These are phyloP conservation scores for Antitype chi DNA, from an alignment of 2,888 invertebrate genomes.

Conservation along the genomic window DNA sequence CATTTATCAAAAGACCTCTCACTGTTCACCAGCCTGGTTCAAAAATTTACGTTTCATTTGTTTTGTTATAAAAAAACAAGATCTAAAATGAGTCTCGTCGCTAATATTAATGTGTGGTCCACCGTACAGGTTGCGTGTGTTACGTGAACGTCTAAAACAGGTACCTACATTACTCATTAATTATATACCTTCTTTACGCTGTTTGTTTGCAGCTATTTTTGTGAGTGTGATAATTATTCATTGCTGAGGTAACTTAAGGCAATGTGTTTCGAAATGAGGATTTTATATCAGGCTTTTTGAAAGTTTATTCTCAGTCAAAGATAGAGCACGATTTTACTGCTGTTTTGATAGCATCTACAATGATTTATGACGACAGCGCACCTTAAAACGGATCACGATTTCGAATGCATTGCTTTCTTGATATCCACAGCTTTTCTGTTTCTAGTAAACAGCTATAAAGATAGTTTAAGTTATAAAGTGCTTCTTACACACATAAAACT, in stretches of 20 bases:
- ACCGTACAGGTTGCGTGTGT: conserved; percentile 67
- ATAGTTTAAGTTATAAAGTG: conserved; percentile 55
- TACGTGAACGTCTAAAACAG: conserved; percentile 62
- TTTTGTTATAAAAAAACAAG: conserved; percentile 45
- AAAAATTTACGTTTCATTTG: conserved; percentile 37
- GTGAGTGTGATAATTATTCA: conserved; percentile 49
- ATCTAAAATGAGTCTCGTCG: conserved; percentile 20
- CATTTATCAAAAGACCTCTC: conserved; percentile 40
- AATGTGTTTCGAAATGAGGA: conserved; percentile 26
- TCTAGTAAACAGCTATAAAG: conserved; percentile 49
- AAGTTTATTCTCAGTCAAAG: conserved; percentile 34
- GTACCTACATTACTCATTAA: conserved; percentile 67
- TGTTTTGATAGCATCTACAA: conserved; percentile 54
- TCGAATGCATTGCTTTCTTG: conserved; percentile 53
- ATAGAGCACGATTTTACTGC: conserved; percentile 45
- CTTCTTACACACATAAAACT: conserved; percentile 64
- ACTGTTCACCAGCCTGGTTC: conserved; percentile 3
- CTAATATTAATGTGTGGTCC: conserved; percentile 71
- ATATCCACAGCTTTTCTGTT: conserved; percentile 27
- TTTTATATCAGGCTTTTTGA: conserved; percentile 20
- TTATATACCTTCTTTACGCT: conserved; percentile 58
- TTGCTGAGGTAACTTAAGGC: not conserved
- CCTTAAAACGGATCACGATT: conserved; percentile 45
- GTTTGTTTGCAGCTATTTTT: conserved; percentile 58
- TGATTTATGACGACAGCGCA: conserved; percentile 45